phyloP scores from a whole-genome alignment of 2,113 vertebrate genomes.

The Lagopus muta region DNA sequence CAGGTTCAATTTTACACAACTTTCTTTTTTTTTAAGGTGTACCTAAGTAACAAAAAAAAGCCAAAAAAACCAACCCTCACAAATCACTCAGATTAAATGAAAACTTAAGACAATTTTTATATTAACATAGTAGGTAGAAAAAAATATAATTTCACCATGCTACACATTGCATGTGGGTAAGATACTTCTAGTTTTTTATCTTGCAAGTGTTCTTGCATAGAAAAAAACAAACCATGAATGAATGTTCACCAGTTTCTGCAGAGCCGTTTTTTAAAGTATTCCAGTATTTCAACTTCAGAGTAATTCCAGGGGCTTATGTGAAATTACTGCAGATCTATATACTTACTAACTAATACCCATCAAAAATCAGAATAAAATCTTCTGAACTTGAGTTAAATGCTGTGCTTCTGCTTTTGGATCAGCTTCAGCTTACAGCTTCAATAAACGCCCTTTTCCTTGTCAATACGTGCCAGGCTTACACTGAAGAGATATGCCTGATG shows the following conservation, averaged over 20 bases:
- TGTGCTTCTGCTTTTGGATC: neutral
- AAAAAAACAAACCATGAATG: neutral
- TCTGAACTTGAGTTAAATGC: neutral
- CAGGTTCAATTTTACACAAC: conserved; percentile 32
- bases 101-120: neutral
- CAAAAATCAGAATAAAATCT: neutral
- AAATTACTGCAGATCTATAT: neutral
- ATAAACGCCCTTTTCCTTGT: neutral
- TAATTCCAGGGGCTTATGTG: neutral
- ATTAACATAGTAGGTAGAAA: neutral
- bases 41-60: neutral
- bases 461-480: accelerated
- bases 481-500: neutral
- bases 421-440: neutral
- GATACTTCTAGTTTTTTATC: neutral
- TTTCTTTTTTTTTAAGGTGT: neutral
- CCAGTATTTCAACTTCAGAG: neutral
- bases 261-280: neutral
- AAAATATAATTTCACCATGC: neutral
- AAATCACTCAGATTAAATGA: neutral
- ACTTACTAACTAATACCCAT: neutral
- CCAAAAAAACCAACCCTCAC: accelerated
- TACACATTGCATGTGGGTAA: neutral
- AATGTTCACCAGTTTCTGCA: neutral
- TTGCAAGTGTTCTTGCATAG: neutral